phyloP scores from a whole-genome alignment of 1,140 invertebrate genomes.

The Muscidifurax raptorellus region DNA sequence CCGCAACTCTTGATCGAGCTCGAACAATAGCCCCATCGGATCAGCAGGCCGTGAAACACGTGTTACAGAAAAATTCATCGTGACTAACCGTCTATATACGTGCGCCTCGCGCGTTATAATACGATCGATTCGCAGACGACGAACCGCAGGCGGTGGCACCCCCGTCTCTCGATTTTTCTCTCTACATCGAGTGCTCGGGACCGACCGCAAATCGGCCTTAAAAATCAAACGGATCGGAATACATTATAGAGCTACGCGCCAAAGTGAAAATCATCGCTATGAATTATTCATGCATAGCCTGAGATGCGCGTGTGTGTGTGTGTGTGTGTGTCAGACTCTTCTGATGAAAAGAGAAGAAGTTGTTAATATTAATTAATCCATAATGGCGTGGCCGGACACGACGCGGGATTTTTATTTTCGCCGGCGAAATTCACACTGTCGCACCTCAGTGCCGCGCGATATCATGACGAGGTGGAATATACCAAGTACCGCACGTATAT shows the following conservation, averaged over 20 bases:
- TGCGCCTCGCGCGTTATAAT: not conserved
- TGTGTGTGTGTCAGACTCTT: not conserved
- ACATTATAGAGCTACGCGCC: conserved; percentile 6
- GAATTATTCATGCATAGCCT: conserved; percentile 41
- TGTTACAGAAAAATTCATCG: conserved; percentile 21
- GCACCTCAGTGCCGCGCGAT: not conserved
- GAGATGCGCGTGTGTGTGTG: not conserved
- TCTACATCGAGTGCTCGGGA: not conserved
- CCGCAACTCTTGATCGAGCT: not conserved
- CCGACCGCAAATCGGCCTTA: conserved; percentile 41
- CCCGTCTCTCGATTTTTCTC: conserved; percentile 29
- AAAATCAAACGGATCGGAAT: conserved; percentile 48
- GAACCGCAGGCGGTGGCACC: not conserved
- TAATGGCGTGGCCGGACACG: not conserved
- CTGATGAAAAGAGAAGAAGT: not conserved
- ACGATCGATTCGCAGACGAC: not conserved
- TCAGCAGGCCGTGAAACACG: not conserved
- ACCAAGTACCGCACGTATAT: not conserved
- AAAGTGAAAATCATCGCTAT: conserved; percentile 43
- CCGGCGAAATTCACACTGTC: not conserved
- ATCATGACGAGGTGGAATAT: not conserved
- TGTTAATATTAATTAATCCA: conserved; percentile 40
- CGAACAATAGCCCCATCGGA: not conserved
- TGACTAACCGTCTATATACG: conserved; percentile 4
- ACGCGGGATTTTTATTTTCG: not conserved